Evolutionary conservation across 2,797 vertebrate genomes (phyloP).

Genomic region (Thamnophis elegans): DNA sequence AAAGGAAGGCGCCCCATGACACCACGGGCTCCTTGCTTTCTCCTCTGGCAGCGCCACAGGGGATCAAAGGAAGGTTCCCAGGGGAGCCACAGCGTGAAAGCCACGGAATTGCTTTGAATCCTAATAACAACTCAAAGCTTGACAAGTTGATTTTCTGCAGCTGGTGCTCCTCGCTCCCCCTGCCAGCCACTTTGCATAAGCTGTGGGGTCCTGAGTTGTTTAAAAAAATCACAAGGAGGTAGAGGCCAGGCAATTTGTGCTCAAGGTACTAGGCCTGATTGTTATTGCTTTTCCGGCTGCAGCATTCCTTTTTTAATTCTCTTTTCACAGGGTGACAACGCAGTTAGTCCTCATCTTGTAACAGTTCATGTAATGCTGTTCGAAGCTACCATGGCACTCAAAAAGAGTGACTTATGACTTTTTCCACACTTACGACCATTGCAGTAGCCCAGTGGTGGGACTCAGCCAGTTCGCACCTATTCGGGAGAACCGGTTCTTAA

Average conservation of each 20-base stretch:
- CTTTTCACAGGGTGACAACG: not conserved
- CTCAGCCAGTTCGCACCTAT: too few relatives aligned
- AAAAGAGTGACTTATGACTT: too few relatives aligned
- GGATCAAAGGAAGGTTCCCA: constrained; percentile 21
- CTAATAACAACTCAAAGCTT: constrained; percentile 59
- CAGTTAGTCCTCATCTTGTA: not conserved
- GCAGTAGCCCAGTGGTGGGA: too few relatives aligned
- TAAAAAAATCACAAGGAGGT: constrained; percentile 51
- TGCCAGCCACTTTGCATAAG: constrained; percentile 51
- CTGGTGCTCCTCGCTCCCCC: constrained; percentile 33
- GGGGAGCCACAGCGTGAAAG: constrained; percentile 47
- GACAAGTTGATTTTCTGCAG: not conserved
- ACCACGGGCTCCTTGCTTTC: constrained; percentile 35
- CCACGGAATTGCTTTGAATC: constrained; percentile 48
- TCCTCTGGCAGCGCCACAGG: constrained; percentile 32
- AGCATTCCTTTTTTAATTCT: not conserved
- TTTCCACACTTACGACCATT: too few relatives aligned
- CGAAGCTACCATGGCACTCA: too few relatives aligned
- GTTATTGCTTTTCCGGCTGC: not conserved
- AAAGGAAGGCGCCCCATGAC: constrained; percentile 64
- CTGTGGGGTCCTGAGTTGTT: constrained; percentile 47
- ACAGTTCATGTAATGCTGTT: not conserved
- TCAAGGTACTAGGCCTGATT: not conserved
- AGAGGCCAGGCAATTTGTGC: not conserved
- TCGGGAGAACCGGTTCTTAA: too few relatives aligned